These are phyloP conservation scores for Strix aluco DNA, from an alignment of 2,113 vertebrate genomes.

Conservation along the genomic window DNA sequence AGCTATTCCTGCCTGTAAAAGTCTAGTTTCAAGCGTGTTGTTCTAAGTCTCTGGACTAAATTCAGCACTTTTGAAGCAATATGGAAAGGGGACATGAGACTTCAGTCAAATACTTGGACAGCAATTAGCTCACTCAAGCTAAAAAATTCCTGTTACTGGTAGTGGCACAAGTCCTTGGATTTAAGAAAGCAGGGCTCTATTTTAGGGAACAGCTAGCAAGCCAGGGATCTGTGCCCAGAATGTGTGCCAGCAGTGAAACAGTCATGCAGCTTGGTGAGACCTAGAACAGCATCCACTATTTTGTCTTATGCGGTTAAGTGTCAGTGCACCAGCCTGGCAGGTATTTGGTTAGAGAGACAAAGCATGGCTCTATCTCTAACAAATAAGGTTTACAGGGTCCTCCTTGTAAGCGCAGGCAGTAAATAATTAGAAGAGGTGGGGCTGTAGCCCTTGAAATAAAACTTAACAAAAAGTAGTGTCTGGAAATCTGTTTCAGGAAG, in stretches of 20 bases:
- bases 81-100: background rate
- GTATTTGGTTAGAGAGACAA: fast-evolving
- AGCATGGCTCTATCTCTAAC: background rate
- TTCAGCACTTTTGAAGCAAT: background rate
- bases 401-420: background rate
- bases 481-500: background rate
- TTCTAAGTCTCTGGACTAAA: background rate
- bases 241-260: background rate
- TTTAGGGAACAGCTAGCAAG: background rate
- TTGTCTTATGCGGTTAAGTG: background rate
- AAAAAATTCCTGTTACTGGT: background rate
- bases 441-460: background rate
- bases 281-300: background rate
- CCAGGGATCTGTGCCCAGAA: background rate
- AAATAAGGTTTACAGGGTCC: background rate
- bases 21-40: background rate
- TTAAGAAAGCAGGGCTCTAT: background rate
- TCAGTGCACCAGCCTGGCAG: background rate
- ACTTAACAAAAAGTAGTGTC: background rate
- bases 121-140: background rate
- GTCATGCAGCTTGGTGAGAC: background rate
- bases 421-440: background rate
- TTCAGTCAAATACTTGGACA: background rate
- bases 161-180: background rate
- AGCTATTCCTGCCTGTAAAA: background rate